Evolutionary conservation across 2,888 invertebrate species (phyloP), one percentile per base, ranked within the genome.

Genomic region (Aspidapion aeneum): DNA sequence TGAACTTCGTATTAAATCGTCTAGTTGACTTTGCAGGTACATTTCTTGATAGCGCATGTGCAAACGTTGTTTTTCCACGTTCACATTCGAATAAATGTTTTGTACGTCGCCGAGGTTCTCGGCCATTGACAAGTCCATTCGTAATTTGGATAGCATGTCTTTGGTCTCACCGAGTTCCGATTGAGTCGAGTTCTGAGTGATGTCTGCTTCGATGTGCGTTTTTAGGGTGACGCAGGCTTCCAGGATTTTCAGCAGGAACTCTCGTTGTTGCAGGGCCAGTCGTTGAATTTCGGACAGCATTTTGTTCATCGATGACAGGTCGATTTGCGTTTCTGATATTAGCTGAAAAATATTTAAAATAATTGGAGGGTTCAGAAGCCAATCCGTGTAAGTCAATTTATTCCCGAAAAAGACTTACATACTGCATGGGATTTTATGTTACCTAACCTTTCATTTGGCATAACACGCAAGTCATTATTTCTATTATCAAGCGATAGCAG

Each of bases 211-310:
- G 58, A 91, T 87, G 79, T 89, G 89, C 63, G 88, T 86, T 77
- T 90, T 90, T 57, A 91, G 78, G 64, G 89, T 87, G 56, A 88
- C 87, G 78, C 90, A 89, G 50, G 90, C 88, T 75, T 91, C 90
- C 66, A 89, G 82, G 57, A 90, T 87, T 76, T 89, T 88, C 66
- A 89, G 82, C 68, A 90, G 79, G 77, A 90, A 89, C 74, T 89
- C 87, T 70, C 90, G 84, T 77, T 90, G 89, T 73, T 89, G 87
- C 78, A 85, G 81, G 64, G 87, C 86, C 74, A 89, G 80, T 75
- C 88, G 85, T 79, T 90, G 88, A 67, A 90, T 87, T 75, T 90
- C 88, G 69, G 85, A 82, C 68, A 89, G 82, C 76, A 88, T 84
- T 62, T 88, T 89, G 68, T 87, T 86, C 82, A 89, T 87, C 68